phyloP scores from a whole-genome alignment of 2,888 invertebrate genomes.

The Erebia epiphron region DNA sequence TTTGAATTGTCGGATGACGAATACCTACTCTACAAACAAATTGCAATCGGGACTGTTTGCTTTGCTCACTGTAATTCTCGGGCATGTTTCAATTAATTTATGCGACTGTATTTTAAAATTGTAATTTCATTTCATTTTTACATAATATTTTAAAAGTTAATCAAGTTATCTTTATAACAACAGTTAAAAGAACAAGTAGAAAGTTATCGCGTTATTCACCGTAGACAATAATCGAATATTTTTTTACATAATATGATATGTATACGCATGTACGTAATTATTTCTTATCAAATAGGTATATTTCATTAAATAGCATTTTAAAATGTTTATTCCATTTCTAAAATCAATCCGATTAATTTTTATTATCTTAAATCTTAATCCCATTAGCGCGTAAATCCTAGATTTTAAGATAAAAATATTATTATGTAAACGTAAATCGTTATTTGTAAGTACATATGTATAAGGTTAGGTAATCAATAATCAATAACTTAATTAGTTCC shows the following conservation, averaged over 20 bases:
- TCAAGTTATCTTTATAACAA: neutral
- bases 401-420: conserved; percentile 12
- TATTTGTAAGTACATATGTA: neutral
- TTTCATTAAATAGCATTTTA: neutral
- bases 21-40: conserved; percentile 19
- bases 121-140: neutral
- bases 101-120: neutral
- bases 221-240: too few relatives aligned
- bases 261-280: neutral
- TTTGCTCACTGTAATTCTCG: conserved; percentile 11
- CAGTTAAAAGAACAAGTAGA: too few relatives aligned
- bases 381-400: conserved; percentile 1
- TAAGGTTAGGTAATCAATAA: neutral
- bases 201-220: too few relatives aligned
- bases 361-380: conserved; percentile 4
- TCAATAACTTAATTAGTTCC: neutral
- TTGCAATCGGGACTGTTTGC: conserved; percentile 8
- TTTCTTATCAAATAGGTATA: neutral
- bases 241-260: too few relatives aligned
- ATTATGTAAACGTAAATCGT: neutral
- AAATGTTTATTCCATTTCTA: neutral
- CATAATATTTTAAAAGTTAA: neutral
- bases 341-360: neutral
- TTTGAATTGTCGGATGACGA: conserved; percentile 14
- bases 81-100: conserved; percentile 1